phyloP scores from a whole-genome alignment of 1,140 invertebrate species.

The Physella acuta region DNA sequence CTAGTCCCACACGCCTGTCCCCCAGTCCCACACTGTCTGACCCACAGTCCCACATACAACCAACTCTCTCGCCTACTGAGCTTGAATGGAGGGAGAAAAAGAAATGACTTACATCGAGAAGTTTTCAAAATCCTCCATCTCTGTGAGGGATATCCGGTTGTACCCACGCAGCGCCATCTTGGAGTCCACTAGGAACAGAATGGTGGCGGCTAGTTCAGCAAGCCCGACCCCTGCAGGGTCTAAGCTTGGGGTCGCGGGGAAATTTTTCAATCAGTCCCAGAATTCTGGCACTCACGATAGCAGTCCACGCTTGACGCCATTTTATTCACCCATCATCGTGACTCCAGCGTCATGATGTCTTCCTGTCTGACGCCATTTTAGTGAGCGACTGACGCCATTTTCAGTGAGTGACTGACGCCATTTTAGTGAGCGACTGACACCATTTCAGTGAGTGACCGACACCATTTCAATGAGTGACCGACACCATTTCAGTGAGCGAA shows the following conservation, averaged over 20 bases:
- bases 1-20: not conserved
- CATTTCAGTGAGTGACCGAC: too few species aligned
- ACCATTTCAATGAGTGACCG: too few species aligned
- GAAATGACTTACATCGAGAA: constrained; percentile 30
- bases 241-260: not conserved
- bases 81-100: constrained; percentile 2
- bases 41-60: not conserved
- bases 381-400: too few species aligned
- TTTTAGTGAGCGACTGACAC: too few species aligned
- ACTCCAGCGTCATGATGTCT: too few species aligned
- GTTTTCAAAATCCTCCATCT: constrained; percentile 37
- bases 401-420: too few species aligned
- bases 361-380: too few species aligned
- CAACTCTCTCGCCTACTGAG: not conserved
- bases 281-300: too few species aligned
- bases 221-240: not conserved
- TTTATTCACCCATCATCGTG: too few species aligned
- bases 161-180: constrained; percentile 33
- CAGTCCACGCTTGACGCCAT: too few species aligned
- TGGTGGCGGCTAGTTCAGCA: not conserved
- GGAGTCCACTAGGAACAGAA: constrained; percentile 14
- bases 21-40: not conserved
- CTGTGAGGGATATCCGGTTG: constrained; percentile 34
- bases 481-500: too few species aligned
- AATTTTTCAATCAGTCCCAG: too few species aligned